Conservation (phyloP, 2,113 vertebrate genomes). For the Dolichotis patagonum region DNA sequence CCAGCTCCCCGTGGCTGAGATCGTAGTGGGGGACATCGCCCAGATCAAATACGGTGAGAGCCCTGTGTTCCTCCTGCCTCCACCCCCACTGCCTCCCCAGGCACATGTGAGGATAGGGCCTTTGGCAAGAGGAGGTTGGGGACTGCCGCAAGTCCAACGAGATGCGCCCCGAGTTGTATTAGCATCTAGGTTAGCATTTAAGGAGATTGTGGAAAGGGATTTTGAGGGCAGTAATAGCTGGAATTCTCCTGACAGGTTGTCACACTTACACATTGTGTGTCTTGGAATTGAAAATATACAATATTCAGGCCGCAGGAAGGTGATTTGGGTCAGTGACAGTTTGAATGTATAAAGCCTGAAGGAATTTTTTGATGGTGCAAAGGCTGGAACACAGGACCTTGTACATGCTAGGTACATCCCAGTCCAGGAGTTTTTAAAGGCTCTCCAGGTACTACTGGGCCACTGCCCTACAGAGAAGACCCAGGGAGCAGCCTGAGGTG, state of each 20-base stretch:
- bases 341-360: not conserved
- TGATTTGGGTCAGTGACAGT: not conserved
- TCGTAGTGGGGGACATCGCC: conserved; percentile 96
- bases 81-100: rapidly evolving
- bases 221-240: not conserved
- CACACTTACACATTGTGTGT: not conserved
- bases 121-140: not conserved
- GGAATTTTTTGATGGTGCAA: not conserved
- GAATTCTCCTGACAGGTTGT: not conserved
- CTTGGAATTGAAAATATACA: not conserved
- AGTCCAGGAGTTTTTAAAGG: not conserved
- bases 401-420: not conserved
- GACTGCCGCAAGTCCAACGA: not conserved
- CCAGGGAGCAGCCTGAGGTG: not conserved
- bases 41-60: conserved; percentile 97
- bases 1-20: conserved; percentile 96
- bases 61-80: rapidly evolving
- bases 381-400: not conserved
- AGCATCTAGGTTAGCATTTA: not conserved
- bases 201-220: not conserved
- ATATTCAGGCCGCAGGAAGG: not conserved
- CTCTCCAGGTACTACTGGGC: not conserved
- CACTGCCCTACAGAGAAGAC: not conserved
- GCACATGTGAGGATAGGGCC: not conserved
- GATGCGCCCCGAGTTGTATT: not conserved